Evolutionary conservation across 2,113 vertebrate genomes (phyloP).

Genomic region (Aptenodytes forsteri): DNA sequence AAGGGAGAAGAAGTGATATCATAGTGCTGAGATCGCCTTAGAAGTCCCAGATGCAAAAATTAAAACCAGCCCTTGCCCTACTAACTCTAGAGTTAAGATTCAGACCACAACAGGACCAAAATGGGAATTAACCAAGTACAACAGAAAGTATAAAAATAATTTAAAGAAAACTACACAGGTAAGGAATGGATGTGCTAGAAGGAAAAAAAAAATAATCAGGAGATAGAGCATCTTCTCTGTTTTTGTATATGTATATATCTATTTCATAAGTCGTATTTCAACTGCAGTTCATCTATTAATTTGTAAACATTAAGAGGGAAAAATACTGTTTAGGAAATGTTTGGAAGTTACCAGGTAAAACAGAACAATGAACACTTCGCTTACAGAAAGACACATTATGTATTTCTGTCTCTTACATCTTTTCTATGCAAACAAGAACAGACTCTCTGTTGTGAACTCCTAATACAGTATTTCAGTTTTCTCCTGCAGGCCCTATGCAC

Average conservation of each 20-base stretch:
- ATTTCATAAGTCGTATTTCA: neutral
- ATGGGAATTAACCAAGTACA: neutral
- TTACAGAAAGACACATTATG: neutral
- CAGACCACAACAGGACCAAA: neutral
- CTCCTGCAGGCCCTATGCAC: neutral
- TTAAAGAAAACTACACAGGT: neutral
- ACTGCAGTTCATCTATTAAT: neutral
- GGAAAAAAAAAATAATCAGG: neutral
- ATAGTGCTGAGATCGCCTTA: rapidly evolving
- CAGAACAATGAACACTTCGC: neutral
- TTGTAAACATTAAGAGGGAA: neutral
- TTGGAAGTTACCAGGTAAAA: neutral
- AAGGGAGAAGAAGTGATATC: neutral
- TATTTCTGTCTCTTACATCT: neutral
- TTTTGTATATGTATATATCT: rapidly evolving
- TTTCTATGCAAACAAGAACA: neutral
- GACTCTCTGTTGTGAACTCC: neutral
- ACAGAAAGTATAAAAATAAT: neutral
- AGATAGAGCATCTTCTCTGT: neutral
- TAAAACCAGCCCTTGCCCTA: neutral
- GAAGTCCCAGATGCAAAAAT: neutral
- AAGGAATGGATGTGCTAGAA: neutral
- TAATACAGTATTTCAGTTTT: neutral
- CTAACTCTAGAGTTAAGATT: neutral
- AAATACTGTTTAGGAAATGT: neutral